These are phyloP conservation scores for Hydra vulgaris DNA, from an alignment of 30 jellyfish, hydroid and myxozoan species.

Conservation along the genomic window DNA sequence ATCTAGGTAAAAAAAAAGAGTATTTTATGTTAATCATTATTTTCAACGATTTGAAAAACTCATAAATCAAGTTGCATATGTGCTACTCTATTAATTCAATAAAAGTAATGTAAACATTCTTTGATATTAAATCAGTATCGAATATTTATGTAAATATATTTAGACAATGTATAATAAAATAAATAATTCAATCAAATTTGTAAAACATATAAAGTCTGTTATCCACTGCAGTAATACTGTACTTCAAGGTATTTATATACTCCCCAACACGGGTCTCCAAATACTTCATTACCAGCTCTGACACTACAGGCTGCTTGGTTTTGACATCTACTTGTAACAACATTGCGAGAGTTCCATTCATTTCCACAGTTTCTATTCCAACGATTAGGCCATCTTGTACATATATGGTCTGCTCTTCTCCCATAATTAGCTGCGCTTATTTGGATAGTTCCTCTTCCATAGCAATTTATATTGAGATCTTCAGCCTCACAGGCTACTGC, in stretches of 20 bases:
- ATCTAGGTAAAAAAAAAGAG: no score
- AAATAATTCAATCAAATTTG: no score
- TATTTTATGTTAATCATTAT: no score
- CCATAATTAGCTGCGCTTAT: not conserved
- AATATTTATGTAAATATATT: no score
- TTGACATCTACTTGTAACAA: not conserved
- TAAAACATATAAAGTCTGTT: no score
- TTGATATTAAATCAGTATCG: no score
- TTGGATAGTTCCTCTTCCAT: constrained; percentile 9
- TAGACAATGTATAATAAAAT: no score
- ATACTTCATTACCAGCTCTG: constrained; percentile 3
- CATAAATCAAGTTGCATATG: no score
- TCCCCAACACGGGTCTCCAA: constrained; percentile 23
- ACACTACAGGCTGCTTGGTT: constrained; percentile 7
- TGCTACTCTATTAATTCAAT: no score
- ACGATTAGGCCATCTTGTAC: constrained; percentile 6
- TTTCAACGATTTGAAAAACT: no score
- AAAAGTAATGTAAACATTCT: no score
- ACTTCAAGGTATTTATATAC: constrained; percentile 13
- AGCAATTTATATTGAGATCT: not conserved
- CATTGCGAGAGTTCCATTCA: not conserved
- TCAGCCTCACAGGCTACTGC: constrained; percentile 3
- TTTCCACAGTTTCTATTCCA: constrained; percentile 2
- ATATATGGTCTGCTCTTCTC: not conserved
- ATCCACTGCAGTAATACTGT: constrained; percentile 1